Percentiles rank a stretch among this genome's conserved stretches.
Evolutionary conservation across 30 jellyfish, hydroid and myxozoan species (phyloP).

Genomic region (Hydra vulgaris): DNA sequence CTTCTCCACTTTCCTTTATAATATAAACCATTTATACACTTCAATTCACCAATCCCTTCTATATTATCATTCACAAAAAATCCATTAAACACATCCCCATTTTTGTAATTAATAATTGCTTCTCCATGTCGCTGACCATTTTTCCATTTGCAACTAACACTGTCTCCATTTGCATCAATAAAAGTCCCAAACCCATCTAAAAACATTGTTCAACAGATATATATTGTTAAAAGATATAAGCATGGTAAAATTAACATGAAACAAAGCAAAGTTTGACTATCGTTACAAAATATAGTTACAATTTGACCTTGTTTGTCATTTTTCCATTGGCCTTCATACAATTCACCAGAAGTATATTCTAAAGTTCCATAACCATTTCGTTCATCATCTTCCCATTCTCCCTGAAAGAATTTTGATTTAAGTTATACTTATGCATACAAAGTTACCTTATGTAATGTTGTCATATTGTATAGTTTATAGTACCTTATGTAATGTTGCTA

Average conservation of each 20-base stretch:
- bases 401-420: slow-evolving; percentile 33
- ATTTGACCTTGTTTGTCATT: slow-evolving; percentile 58
- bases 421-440: too few relatives aligned
- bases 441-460: too few relatives aligned
- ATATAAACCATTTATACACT: slow-evolving; percentile 51
- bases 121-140: slow-evolving; percentile 73
- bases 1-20: slow-evolving; percentile 78
- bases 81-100: slow-evolving; percentile 75
- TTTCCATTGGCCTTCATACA: slow-evolving; percentile 77
- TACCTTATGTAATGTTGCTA: too few relatives aligned
- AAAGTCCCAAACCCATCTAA: slow-evolving; percentile 64
- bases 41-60: slow-evolving; percentile 71
- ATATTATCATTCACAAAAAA: slow-evolving; percentile 49
- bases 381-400: slow-evolving; percentile 90
- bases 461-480: too few relatives aligned
- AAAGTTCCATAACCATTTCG: slow-evolving; percentile 78
- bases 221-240: neutral
- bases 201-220: too few relatives aligned
- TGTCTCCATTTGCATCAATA: slow-evolving; percentile 54
- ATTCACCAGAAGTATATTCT: slow-evolving; percentile 71
- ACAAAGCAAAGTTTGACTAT: too few relatives aligned
- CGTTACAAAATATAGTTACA: too few relatives aligned
- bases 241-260: neutral
- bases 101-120: slow-evolving; percentile 41
- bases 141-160: slow-evolving; percentile 44